phyloP scores from a whole-genome alignment of 2,113 vertebrate species.

The Salvator merianae region DNA sequence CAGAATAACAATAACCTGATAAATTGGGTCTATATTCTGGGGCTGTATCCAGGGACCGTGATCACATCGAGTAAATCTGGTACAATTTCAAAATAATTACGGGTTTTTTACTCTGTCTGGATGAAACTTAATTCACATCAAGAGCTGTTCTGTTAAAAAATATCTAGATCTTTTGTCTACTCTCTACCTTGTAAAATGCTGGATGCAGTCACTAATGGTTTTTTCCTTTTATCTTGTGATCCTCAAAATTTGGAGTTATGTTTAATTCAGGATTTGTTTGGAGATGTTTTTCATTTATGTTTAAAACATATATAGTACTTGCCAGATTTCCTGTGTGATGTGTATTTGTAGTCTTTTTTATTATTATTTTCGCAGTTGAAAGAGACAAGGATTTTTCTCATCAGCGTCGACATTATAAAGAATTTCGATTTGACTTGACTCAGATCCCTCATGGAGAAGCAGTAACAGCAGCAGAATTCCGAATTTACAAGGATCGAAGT shows the following conservation, averaged over 20 bases:
- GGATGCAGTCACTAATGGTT: constrained; percentile 58
- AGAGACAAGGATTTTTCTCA: constrained; percentile 98
- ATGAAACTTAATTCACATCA: constrained; percentile 29
- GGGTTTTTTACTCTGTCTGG: too few species aligned
- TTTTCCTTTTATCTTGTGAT: constrained; percentile 68
- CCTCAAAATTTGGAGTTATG: constrained; percentile 69
- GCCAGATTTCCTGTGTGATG: constrained; percentile 56
- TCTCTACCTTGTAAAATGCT: constrained; percentile 68
- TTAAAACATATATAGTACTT: constrained; percentile 50
- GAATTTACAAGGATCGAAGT: constrained; percentile 96
- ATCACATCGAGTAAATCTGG: too few species aligned
- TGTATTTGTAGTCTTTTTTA: constrained; percentile 45
- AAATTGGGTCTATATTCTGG: too few species aligned
- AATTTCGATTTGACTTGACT: constrained; percentile 98
- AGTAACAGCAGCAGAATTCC: constrained; percentile 95
- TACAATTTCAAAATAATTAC: too few species aligned
- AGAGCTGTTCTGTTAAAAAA: background rate
- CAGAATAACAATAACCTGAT: too few species aligned
- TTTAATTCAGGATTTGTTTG: constrained; percentile 71
- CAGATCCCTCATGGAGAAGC: constrained; percentile 95
- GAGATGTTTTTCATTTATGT: constrained; percentile 65
- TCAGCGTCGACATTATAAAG: constrained; percentile 95
- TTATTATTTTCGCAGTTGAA: constrained; percentile 84
- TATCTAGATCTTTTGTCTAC: constrained; percentile 61
- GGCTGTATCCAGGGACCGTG: too few species aligned